Evolutionary conservation across 2,797 vertebrate species (phyloP), one percentile per base, ranked within the genome.

Genomic region (Momotus momota): DNA sequence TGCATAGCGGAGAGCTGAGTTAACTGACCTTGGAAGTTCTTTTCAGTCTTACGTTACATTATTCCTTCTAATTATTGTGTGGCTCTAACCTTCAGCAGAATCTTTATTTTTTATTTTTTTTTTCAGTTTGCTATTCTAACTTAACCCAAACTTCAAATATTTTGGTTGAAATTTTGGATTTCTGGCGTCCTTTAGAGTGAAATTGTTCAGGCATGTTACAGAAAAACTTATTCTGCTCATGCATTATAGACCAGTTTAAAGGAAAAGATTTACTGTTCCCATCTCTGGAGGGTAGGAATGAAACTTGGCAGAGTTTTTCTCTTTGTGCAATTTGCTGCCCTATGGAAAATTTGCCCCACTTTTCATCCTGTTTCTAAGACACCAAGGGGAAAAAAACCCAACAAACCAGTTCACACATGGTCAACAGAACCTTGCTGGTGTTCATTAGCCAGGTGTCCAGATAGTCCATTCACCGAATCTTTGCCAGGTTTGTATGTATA

Each of bases 11-110:
- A 95, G 86, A 67, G 41, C 84, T 81, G 60, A 58, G 60, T 91
- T 96, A 82, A 77, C 60, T 92, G 93, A 95, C 94, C 88, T 93
- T 94, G 92, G 83, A 89, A 92, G 71, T 64, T 89, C 78, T 91
- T 73, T 78, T 45, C 60, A 74, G 48, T 74, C 41, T 95, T 94
- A 83, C n/a, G 46, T 58, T 87, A 67, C 60, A 31, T 94, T 96
- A 82, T 95, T 95, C 51, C 78, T 77, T 86, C 74, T 94, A 87
- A 85, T 86, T 96, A 73, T 83, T 72, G 58, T 48, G 35, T 88
- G 54, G 43, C 79, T 52, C 26, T 75, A 88, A 83, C 79, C 61
- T 88, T 75, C 40, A 65, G 46, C 29, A 81, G 58, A 75, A 65
- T 71, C 35, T 84, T 82, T 75, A 86, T 66, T 90, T 89, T 41